A percentile compares a stretch with the other conserved stretches of the same genome.
Conservation (phyloP, 2,888 invertebrate species). For the Drosophila histrio region DNA sequence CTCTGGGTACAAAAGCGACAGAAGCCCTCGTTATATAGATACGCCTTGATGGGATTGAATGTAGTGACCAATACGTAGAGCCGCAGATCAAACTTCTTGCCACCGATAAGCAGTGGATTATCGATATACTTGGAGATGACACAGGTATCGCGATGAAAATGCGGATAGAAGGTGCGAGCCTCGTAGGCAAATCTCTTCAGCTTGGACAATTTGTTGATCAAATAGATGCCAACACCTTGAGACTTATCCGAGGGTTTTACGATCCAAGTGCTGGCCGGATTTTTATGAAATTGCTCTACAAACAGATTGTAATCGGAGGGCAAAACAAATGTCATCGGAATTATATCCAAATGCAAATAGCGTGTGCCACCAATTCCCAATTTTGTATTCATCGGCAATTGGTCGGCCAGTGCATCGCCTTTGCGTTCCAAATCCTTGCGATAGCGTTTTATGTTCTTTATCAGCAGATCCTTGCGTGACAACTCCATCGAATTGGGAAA, state of each 20-base stretch:
- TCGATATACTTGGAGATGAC: conserved; percentile 95
- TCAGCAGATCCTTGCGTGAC: conserved; percentile 97
- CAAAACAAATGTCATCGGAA: conserved; percentile 96
- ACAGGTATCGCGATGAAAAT: conserved; percentile 93
- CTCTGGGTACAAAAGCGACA: conserved; percentile 98
- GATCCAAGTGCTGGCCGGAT: conserved; percentile 98
- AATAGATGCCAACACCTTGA: conserved; percentile 96
- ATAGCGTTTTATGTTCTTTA: conserved; percentile 97
- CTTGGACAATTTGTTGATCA: conserved; percentile 97
- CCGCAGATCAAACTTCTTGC: conserved; percentile 97
- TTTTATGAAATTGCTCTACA: conserved; percentile 97
- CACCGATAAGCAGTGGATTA: conserved; percentile 96
- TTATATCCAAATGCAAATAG: conserved; percentile 94
- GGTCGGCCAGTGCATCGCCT: conserved; percentile 93
- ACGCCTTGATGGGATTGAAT: conserved; percentile 96
- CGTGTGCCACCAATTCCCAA: conserved; percentile 87
- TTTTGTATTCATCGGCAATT: conserved; percentile 83
- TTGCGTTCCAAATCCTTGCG: conserved; percentile 96
- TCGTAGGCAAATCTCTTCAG: conserved; percentile 95
- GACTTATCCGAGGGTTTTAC: conserved; percentile 99
- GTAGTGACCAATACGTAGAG: conserved; percentile 97
- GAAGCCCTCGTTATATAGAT: conserved; percentile 96
- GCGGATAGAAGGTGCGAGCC: conserved; percentile 91
- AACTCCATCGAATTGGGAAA: conserved; percentile 98
- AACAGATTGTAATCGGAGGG: conserved; percentile 98